Evolutionary conservation across 2,797 vertebrate genomes (phyloP), one percentile per base, ranked within the genome.

Genomic region (Sphenopsis melanotis): DNA sequence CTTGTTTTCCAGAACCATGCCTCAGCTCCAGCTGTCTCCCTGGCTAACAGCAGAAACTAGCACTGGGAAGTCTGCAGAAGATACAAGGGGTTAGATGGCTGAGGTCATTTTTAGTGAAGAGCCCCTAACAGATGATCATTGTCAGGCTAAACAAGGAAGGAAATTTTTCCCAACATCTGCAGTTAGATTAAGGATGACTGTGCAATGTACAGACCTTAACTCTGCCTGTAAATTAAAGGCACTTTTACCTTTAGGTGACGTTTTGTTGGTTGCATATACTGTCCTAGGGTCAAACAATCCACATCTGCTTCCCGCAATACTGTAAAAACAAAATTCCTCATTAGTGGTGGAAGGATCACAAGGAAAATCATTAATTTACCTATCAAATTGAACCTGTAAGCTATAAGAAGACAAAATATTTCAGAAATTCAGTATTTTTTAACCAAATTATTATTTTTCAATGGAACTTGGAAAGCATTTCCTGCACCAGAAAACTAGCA

Each of bases 251-350:
- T 99, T 3, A 99, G 98, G 95, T 99, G 99, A 36, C 99, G 99
- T 93, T 99, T 99, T 34, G 99, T 99, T 79, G 99, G 99, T 79
- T 99, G 99, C 99, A 99, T 99, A 93, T 99, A 99, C 96, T 99
- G 99, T 63, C 99, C 99, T 49, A 99, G 95, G 4, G 99, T 99
- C 87, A 99, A 96, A 97, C 99, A 99, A 95, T 99, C 99, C 65
- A 99, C 99, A 29, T 95, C 97, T 9, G 98, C 98, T 87, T 98
- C 98, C 77, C 98, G 98, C 93, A 99, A 96, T 75, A 98, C 99
- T 99, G 96, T 7, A 96, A 91, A 79, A 86, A 41, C 53, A 90
- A 79, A 75, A 75, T 11, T 34, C 60, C 76, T 49, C 11, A 17
- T 95, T 63, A 96, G 71, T 27, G 55, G 34, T 57, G 29, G 60